Percentiles rank a stretch among this genome's conserved stretches.
phyloP scores from a whole-genome alignment of 2,888 invertebrate genomes.

The Sinopyrophorus schimmeli region DNA sequence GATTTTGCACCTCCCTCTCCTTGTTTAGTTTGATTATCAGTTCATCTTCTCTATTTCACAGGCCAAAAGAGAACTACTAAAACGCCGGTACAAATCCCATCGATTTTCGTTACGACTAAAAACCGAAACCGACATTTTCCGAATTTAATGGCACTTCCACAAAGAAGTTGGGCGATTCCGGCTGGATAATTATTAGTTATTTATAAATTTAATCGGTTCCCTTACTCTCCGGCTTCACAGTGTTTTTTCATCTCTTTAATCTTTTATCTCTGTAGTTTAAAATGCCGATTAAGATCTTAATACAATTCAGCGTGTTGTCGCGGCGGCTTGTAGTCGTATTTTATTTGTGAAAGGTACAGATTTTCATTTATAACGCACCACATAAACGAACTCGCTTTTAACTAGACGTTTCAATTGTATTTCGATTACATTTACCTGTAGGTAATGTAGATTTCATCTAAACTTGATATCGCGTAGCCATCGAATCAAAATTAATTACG shows the following conservation, averaged over 20 bases:
- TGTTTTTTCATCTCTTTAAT: slow-evolving; percentile 21
- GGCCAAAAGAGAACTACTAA: slow-evolving; percentile 24
- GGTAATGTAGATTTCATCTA: slow-evolving; percentile 45
- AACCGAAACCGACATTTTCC: not conserved
- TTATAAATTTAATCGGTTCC: slow-evolving; percentile 11
- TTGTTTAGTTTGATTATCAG: slow-evolving; percentile 37
- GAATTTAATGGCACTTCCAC: not conserved
- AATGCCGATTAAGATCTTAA: slow-evolving; percentile 39
- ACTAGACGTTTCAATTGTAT: slow-evolving; percentile 50
- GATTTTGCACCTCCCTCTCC: slow-evolving; percentile 49
- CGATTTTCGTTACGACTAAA: too few species aligned
- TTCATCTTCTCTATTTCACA: slow-evolving; percentile 33
- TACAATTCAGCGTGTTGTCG: slow-evolving; percentile 34
- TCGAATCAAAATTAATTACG: slow-evolving; percentile 38
- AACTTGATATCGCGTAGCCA: slow-evolving; percentile 40
- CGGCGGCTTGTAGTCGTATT: slow-evolving; percentile 34
- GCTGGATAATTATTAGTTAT: slow-evolving; percentile 1
- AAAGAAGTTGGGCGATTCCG: not conserved
- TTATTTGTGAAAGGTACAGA: slow-evolving; percentile 41
- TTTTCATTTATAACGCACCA: slow-evolving; percentile 44
- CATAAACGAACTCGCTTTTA: slow-evolving; percentile 46
- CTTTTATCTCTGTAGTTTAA: slow-evolving; percentile 35
- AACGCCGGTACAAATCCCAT: slow-evolving; percentile 18
- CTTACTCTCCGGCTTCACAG: slow-evolving; percentile 8
- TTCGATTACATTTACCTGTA: slow-evolving; percentile 46